phyloP scores from a whole-genome alignment of 1,140 invertebrate species.

The Rhyacophila brunnea region DNA sequence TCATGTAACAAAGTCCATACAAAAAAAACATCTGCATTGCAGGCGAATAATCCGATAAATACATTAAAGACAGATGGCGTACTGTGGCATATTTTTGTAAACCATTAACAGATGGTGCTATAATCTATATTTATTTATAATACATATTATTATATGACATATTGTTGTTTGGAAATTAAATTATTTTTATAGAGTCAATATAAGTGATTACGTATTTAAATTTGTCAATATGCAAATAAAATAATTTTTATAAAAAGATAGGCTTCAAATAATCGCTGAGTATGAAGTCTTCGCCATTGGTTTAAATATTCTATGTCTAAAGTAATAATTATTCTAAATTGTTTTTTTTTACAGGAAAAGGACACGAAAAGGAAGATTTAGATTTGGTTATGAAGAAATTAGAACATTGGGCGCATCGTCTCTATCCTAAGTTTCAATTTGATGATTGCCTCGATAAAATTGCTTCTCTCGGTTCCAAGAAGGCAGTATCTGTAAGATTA shows the following conservation, averaged over 20 bases:
- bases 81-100: no score
- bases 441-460: conserved; percentile 80
- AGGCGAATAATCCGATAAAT: no score
- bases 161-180: no score
- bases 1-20: no score
- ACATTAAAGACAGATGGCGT: no score
- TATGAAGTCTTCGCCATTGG: not conserved
- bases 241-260: not conserved
- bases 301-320: not conserved
- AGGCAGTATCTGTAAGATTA: conserved; percentile 54
- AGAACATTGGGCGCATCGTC: conserved; percentile 89
- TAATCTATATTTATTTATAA: no score
- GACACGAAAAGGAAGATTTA: conserved; percentile 81
- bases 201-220: not conserved
- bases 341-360: conserved; percentile 55
- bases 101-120: no score
- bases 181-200: not conserved
- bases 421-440: conserved; percentile 87
- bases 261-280: no score
- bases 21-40: no score
- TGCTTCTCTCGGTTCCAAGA: conserved; percentile 77
- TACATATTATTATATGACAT: no score
- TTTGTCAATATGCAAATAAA: not conserved
- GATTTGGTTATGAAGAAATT: conserved; percentile 76
- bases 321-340: not conserved